A percentile compares a stretch with the other conserved stretches of the same genome.
Evolutionary conservation across 92 coral and sea anemone genomes (phyloP).

Genomic region (Palythoa caribaeorum): DNA sequence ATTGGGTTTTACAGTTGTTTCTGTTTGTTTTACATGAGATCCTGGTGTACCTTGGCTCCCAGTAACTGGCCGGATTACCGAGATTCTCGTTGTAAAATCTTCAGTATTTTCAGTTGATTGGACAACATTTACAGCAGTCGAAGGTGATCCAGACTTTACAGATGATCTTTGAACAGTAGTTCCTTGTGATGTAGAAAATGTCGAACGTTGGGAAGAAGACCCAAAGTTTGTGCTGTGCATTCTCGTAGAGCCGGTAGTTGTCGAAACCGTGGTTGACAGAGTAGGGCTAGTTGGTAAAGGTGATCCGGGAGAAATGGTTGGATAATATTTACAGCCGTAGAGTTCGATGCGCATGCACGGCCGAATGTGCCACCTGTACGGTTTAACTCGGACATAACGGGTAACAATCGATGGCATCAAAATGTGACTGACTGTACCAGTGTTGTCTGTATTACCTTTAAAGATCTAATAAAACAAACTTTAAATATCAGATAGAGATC

Average conservation of each 20-base stretch:
- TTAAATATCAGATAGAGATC: background rate
- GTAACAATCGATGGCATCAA: constrained; percentile 1
- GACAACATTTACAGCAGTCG: background rate
- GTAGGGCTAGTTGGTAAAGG: background rate
- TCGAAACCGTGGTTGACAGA: background rate
- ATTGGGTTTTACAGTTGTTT: constrained; percentile 2
- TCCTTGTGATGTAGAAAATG: background rate
- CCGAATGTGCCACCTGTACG: constrained; percentile 23
- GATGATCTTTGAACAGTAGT: background rate
- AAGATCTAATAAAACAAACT: constrained; percentile 20
- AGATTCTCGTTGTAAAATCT: background rate
- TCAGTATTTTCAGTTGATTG: background rate
- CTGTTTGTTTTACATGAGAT: constrained; percentile 32
- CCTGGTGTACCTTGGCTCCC: constrained; percentile 14
- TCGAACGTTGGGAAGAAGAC: background rate
- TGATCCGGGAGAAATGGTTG: background rate
- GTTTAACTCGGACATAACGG: constrained; percentile 26
- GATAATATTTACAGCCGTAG: constrained; percentile 7
- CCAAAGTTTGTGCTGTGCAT: background rate
- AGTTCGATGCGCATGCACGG: constrained; percentile 48
- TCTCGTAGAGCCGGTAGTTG: background rate
- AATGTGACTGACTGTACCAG: constrained; percentile 36
- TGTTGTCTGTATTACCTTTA: constrained; percentile 24
- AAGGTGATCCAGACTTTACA: background rate
- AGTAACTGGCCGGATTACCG: background rate